A percentile compares a stretch with the other conserved stretches of the same genome.
phyloP scores from a whole-genome alignment of 2,888 invertebrate species.

The Lasioglossum zephyrum region DNA sequence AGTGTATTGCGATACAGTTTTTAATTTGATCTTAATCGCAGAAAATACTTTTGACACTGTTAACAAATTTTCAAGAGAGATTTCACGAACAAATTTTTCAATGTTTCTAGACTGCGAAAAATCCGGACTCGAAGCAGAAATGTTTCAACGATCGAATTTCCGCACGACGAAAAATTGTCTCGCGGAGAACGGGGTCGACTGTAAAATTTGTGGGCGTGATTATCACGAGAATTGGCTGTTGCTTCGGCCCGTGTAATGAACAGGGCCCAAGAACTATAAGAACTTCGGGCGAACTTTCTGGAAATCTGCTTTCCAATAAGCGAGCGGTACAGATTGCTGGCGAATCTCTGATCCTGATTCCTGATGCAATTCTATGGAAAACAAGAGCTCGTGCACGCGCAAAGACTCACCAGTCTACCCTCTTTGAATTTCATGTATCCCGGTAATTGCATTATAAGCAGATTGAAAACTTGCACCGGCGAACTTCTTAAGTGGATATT shows the following conservation, averaged over 20 bases:
- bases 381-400: background rate
- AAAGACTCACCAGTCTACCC: background rate
- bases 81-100: background rate
- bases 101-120: too few species aligned
- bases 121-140: background rate
- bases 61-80: background rate
- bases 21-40: background rate
- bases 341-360: conserved; percentile 31
- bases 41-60: background rate
- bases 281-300: background rate
- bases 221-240: background rate
- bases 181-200: background rate
- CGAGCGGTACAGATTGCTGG: background rate
- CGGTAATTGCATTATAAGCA: conserved; percentile 33
- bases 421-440: conserved; percentile 17
- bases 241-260: background rate
- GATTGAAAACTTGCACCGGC: conserved; percentile 31
- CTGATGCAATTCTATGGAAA: conserved; percentile 42
- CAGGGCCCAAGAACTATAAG: background rate
- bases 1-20: background rate
- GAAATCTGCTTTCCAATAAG: conserved; percentile 4
- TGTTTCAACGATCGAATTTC: background rate
- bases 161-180: background rate
- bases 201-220: background rate
- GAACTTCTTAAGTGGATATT: conserved; percentile 29